phyloP scores from a whole-genome alignment of 2,888 invertebrate genomes.

The Gerris lacustris region DNA sequence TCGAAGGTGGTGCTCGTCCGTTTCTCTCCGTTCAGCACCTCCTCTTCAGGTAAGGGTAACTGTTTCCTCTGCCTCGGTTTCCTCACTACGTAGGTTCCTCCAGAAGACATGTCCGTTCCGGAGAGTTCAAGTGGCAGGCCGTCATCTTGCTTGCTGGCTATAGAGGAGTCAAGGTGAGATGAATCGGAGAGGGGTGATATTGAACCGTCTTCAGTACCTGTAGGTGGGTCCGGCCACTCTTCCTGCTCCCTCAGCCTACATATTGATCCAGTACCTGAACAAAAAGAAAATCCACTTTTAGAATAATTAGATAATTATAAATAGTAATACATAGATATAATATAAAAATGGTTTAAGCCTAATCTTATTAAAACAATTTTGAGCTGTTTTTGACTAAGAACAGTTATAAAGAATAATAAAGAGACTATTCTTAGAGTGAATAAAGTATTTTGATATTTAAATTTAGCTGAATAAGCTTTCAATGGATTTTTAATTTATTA shows the following conservation, averaged over 20 bases:
- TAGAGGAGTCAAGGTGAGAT: constrained; percentile 30
- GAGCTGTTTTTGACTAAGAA: too few relatives aligned
- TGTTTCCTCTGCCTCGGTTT: constrained; percentile 56
- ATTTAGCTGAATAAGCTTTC: too few relatives aligned
- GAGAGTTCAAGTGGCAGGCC: constrained; percentile 33
- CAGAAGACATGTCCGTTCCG: constrained; percentile 43
- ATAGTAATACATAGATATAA: background rate
- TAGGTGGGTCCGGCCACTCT: constrained; percentile 64
- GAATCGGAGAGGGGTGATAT: constrained; percentile 46
- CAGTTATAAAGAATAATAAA: too few relatives aligned
- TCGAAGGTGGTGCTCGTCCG: constrained; percentile 65
- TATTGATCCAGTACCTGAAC: constrained; percentile 58
- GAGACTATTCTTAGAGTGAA: too few relatives aligned
- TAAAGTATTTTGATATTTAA: too few relatives aligned
- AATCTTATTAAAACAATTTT: too few relatives aligned
- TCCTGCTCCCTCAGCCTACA: constrained; percentile 55
- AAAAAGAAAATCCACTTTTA: too few relatives aligned
- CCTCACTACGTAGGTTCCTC: constrained; percentile 70
- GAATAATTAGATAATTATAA: constrained; percentile 21
- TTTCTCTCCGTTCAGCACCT: constrained; percentile 39
- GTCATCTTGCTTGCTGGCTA: constrained; percentile 24
- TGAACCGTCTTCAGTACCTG: constrained; percentile 53
- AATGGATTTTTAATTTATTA: too few relatives aligned
- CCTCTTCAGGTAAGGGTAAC: constrained; percentile 36
- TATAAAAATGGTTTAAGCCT: too few relatives aligned